Percentiles rank a stretch among this genome's conserved stretches.
phyloP scores from a whole-genome alignment of 2,113 vertebrate species.

The Climacteris rufus region DNA sequence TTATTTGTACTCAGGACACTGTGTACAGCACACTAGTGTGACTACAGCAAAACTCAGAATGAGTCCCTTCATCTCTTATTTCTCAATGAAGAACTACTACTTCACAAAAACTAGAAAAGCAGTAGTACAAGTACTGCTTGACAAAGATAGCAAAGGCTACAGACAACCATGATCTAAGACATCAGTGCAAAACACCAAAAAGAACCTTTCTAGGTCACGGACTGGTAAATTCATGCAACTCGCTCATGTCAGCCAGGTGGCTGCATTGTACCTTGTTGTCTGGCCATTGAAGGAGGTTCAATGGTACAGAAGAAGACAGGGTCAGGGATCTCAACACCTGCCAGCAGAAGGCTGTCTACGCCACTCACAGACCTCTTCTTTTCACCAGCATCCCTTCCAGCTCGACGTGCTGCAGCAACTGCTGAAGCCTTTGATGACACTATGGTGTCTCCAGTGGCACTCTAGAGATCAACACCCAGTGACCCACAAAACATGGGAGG shows the following conservation, averaged over 20 bases:
- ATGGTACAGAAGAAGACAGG: constrained; percentile 99
- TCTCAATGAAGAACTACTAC: background rate
- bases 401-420: constrained; percentile 71
- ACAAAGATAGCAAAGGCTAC: background rate
- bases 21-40: background rate
- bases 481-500: background rate
- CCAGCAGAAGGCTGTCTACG: constrained; percentile 74
- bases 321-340: constrained; percentile 92
- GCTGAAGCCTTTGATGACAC: constrained; percentile 89
- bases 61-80: background rate
- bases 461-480: constrained; percentile 67
- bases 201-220: background rate
- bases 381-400: constrained; percentile 47
- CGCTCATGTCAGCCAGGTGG: background rate
- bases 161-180: background rate
- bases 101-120: background rate
- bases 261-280: constrained; percentile 78
- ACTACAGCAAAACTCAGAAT: background rate
- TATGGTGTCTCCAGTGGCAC: constrained; percentile 93
- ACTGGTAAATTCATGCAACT: background rate
- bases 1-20: background rate
- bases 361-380: constrained; percentile 5
- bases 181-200: background rate
- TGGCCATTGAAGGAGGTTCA: constrained; percentile 89
- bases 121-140: background rate